A percentile compares a stretch with the other conserved stretches of the same genome.
Evolutionary conservation across 37 sponge, comb jelly and placozoan species (phyloP).

Genomic region (Amphimedon queenslandica): DNA sequence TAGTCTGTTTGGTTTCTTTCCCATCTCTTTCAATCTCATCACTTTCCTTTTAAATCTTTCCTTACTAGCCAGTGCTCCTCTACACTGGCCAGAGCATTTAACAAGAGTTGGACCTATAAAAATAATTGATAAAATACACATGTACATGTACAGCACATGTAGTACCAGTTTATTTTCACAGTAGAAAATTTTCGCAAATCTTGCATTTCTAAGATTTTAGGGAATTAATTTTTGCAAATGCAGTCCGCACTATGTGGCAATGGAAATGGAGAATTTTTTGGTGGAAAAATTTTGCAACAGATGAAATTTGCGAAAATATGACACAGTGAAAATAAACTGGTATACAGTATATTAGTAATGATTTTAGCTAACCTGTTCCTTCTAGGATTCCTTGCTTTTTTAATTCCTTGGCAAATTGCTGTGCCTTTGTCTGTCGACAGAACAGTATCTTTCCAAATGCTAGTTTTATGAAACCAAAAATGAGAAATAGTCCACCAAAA

Average conservation of each 20-base stretch:
- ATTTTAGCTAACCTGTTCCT: too few species aligned
- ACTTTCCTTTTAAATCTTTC: slow-evolving; percentile 49
- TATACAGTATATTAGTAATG: neutral
- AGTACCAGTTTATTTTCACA: too few species aligned
- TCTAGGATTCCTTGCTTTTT: slow-evolving; percentile 58
- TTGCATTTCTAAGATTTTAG: too few species aligned
- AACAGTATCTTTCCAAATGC: slow-evolving; percentile 56
- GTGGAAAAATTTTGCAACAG: too few species aligned
- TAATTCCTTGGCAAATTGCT: slow-evolving; percentile 40
- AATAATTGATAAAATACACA: neutral
- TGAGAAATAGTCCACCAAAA: slow-evolving; percentile 42
- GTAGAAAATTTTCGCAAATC: too few species aligned
- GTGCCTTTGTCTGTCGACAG: slow-evolving; percentile 71
- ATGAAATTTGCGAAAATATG: too few species aligned
- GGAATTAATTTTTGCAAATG: too few species aligned
- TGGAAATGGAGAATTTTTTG: too few species aligned
- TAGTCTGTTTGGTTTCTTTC: slow-evolving; percentile 40
- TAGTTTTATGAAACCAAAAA: slow-evolving; percentile 64
- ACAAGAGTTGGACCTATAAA: slow-evolving; percentile 58
- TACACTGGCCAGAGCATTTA: slow-evolving; percentile 61
- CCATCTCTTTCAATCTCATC: slow-evolving; percentile 31
- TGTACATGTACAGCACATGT: neutral
- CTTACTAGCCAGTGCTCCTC: slow-evolving; percentile 69
- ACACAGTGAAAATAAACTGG: neutral
- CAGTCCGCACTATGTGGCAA: too few species aligned